Evolutionary conservation across 2,888 invertebrate genomes (phyloP).

Genomic region (Antitype chi): DNA sequence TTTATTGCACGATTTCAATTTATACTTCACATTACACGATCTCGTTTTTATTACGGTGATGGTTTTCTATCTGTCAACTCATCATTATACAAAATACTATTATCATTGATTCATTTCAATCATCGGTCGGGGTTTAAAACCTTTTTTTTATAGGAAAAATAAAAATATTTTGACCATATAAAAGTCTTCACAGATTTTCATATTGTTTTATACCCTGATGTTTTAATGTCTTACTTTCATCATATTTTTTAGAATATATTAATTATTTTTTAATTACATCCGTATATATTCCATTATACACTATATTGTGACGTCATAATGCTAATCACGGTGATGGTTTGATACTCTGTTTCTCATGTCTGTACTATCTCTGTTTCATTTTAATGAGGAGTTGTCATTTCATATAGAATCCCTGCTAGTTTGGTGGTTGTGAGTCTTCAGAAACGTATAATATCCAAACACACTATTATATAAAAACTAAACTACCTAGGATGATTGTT

Average conservation of each 20-base stretch:
- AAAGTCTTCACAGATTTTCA: conserved; percentile 10
- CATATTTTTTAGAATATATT: conserved; percentile 50
- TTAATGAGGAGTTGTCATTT: conserved; percentile 55
- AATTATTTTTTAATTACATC: conserved; percentile 53
- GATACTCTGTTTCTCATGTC: conserved; percentile 83
- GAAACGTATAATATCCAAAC: background rate
- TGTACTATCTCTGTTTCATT: conserved; percentile 73
- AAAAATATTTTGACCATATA: background rate
- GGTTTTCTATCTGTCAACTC: conserved; percentile 72
- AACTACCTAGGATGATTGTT: background rate
- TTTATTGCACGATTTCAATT: conserved; percentile 83
- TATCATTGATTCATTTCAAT: conserved; percentile 56
- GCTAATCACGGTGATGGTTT: conserved; percentile 89
- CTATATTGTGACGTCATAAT: conserved; percentile 69
- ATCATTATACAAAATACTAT: conserved; percentile 55
- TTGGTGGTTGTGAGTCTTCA: conserved; percentile 45
- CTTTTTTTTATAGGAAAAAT: background rate
- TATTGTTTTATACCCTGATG: conserved; percentile 59
- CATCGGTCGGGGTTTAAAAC: conserved; percentile 60
- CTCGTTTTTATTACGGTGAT: conserved; percentile 78
- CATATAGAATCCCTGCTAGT: conserved; percentile 58
- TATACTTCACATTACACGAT: conserved; percentile 75
- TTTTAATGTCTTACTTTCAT: conserved; percentile 49
- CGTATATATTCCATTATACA: conserved; percentile 59
- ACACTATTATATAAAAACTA: conserved; percentile 10